These are phyloP conservation scores for Porites lutea DNA, from an alignment of 64 coral and sea anemone genomes.

Conservation along the genomic window DNA sequence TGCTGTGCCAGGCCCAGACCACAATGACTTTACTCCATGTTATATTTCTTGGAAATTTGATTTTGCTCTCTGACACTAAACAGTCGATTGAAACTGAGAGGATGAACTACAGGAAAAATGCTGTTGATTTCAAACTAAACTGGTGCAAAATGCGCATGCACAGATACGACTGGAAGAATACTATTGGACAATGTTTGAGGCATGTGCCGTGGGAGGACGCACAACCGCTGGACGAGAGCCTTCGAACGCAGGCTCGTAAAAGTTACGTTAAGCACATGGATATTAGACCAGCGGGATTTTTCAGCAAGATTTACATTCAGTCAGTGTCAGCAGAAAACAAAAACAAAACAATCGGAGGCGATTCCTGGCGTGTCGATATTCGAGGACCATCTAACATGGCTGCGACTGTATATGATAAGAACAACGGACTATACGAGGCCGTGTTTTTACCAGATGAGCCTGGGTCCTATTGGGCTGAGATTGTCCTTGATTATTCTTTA, in stretches of 20 bases:
- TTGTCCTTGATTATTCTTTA: slow-evolving; percentile 58
- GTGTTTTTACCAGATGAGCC: slow-evolving; percentile 53
- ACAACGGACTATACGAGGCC: slow-evolving; percentile 62
- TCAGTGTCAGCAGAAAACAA: slow-evolving; percentile 31
- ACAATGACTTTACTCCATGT: not conserved
- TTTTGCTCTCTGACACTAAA: not conserved
- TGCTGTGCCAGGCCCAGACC: not conserved
- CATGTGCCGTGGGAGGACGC: slow-evolving; percentile 43
- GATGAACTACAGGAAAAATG: slow-evolving; percentile 37
- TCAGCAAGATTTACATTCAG: slow-evolving; percentile 76
- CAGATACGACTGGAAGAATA: slow-evolving; percentile 76
- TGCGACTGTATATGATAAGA: slow-evolving; percentile 75
- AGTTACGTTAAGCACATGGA: slow-evolving; percentile 54
- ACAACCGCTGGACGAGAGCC: not conserved
- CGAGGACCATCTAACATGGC: slow-evolving; percentile 66
- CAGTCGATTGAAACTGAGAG: not conserved
- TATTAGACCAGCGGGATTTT: slow-evolving; percentile 73
- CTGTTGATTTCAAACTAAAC: slow-evolving; percentile 53
- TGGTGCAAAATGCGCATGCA: slow-evolving; percentile 74
- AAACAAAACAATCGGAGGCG: slow-evolving; percentile 77
- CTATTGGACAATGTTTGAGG: slow-evolving; percentile 39
- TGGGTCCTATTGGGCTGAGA: slow-evolving; percentile 44
- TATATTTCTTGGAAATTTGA: not conserved
- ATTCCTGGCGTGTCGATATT: slow-evolving; percentile 78
- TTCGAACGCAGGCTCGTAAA: slow-evolving; percentile 58